Evolutionary conservation across 2,888 invertebrate species (phyloP), one percentile per base, ranked within the genome.

Genomic region (Epinotia brunnichana): DNA sequence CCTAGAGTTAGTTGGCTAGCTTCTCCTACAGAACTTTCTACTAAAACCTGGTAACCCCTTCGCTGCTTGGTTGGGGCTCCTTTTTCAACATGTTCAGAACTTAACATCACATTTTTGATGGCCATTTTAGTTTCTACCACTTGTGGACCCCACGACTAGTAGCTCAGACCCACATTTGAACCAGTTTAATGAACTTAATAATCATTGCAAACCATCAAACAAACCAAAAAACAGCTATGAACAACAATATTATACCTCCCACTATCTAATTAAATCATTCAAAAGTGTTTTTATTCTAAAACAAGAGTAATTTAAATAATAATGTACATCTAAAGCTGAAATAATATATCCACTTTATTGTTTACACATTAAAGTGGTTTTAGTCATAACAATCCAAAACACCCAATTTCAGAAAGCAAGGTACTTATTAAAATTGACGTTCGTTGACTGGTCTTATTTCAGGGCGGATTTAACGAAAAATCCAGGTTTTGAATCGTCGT

Each of bases 391-490:
- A 5, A 48, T 48, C 3, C 48, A 15, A 48, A 53, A 53, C 11
- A 3, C 9, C 0, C 17, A 19, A 53, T 19, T 19, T 53, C 19
- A 53, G 11, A 17, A 19, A 53, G 10, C 10, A 19, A 53, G n/a
- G 51, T n/a, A 9, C 35, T 1, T 35, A 10, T 51, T 17, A 9
- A 17, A 51, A 51, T 19, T 51, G 17, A 44, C 13, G 13, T 44
- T 13, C 2, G 9, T 3, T 17, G 19, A 2, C 35, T 21, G 17
- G 1, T 57, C 11, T 66, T 41, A 5, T 66, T 56, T 24, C 66
- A 66, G 66, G 3, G 66, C 54, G n/a, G 54, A 66, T 24, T 41
- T 66, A 41, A 66, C 54, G 4, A 39, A 41, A 10, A 66, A 56
- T n/a, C 39, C 21, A n/a, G 66, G 66, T 19, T 66, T 66, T n/a